These are phyloP conservation scores for Sesia bembeciformis DNA, from an alignment of 2,888 invertebrate species.

Conservation along the genomic window DNA sequence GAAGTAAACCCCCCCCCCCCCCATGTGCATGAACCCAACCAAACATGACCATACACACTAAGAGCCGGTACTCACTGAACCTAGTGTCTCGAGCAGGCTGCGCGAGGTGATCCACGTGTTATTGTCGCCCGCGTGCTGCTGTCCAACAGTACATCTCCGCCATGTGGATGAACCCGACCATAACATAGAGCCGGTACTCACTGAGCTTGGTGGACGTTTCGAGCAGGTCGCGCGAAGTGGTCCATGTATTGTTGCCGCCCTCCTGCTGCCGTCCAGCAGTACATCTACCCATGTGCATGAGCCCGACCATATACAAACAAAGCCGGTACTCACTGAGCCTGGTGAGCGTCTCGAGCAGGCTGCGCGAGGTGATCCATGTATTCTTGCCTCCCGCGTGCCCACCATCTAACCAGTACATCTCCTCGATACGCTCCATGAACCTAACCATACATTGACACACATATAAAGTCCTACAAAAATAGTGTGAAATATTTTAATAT, in stretches of 20 bases:
- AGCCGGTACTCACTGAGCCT: constrained; percentile 74
- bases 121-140: constrained; percentile 92
- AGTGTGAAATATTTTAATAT: no score
- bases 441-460: constrained; percentile 15
- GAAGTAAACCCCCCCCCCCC: no score
- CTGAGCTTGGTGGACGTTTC: no score
- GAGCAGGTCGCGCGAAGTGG: no score
- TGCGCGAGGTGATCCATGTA: constrained; percentile 89
- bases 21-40: no score
- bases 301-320: no score
- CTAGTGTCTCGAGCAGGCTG: constrained; percentile 82
- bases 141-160: constrained; percentile 81
- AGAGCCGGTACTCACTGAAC: constrained; percentile 78
- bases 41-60: no score
- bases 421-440: constrained; percentile 79
- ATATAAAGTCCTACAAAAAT: no score
- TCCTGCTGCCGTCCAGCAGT: no score
- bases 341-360: constrained; percentile 82
- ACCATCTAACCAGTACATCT: constrained; percentile 93
- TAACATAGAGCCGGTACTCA: no score
- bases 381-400: constrained; percentile 92
- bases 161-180: constrained; percentile 57
- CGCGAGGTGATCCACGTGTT: constrained; percentile 91
- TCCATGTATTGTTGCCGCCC: no score
- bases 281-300: no score